Conservation (phyloP, 92 coral and sea anemone genomes). For the Zoanthus sansibaricus region DNA sequence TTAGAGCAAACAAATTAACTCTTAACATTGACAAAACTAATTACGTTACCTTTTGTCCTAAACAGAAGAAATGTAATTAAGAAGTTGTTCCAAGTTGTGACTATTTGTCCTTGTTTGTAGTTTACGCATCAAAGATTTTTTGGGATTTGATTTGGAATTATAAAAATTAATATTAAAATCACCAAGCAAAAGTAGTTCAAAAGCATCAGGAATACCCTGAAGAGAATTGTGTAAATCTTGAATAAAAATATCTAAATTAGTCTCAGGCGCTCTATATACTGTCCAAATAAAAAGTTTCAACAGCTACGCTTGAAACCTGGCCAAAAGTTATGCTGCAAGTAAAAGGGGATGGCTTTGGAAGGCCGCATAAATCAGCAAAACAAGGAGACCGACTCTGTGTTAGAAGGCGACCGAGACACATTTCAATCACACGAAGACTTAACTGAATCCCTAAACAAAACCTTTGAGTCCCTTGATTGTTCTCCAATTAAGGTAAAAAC, state of each 20-base stretch:
- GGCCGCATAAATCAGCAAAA: neutral
- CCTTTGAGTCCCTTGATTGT: constrained; percentile 9
- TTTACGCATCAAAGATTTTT: constrained; percentile 11
- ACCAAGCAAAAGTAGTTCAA: no score
- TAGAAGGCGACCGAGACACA: neutral
- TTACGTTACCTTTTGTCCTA: no score
- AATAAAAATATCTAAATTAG: no score
- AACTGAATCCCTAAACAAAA: neutral
- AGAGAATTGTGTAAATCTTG: no score
- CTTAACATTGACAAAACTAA: no score
- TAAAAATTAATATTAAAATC: no score
- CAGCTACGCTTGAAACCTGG: constrained; percentile 25
- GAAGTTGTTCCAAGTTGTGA: neutral
- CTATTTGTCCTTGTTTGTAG: constrained; percentile 23
- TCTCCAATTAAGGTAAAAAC: constrained; percentile 20
- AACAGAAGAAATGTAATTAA: no score
- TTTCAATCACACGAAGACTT: constrained; percentile 4
- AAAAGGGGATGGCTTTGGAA: neutral
- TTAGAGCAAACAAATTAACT: no score
- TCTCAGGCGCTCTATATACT: no score
- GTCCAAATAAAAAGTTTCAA: neutral
- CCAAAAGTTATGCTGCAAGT: constrained; percentile 22
- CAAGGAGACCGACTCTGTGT: neutral
- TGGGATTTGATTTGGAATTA: neutral
- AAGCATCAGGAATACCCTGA: no score